phyloP scores from a whole-genome alignment of 2,797 vertebrate genomes.

The Mastacembelus armatus region DNA sequence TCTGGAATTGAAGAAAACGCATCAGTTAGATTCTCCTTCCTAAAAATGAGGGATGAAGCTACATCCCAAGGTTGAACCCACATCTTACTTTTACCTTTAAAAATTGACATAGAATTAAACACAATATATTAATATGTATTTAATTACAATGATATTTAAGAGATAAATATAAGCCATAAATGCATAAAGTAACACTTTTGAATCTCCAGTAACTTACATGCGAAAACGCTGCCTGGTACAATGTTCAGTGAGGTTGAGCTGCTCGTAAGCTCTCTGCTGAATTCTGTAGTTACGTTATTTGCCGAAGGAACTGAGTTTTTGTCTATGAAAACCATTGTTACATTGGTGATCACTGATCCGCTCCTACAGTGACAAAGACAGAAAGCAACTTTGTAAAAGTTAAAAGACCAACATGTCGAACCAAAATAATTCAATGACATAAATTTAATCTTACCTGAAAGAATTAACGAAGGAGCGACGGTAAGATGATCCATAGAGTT shows the following conservation, averaged over 20 bases:
- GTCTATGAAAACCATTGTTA: constrained; percentile 47
- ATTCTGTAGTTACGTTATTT: neutral
- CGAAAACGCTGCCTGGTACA: constrained; percentile 27
- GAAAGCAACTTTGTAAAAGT: neutral
- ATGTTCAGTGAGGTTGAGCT: constrained; percentile 24
- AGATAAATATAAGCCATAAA: neutral
- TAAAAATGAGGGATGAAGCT: neutral
- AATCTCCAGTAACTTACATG: constrained; percentile 43
- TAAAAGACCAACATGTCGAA: rapidly evolving
- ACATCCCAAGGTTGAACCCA: neutral
- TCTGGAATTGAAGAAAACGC: constrained; percentile 55
- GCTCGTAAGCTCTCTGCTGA: neutral
- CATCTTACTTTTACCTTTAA: neutral
- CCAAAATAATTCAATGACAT: neutral
- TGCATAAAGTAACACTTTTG: neutral
- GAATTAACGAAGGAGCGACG: constrained; percentile 25
- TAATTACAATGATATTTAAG: neutral
- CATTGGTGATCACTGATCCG: constrained; percentile 56
- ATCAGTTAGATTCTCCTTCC: neutral
- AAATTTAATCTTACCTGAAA: constrained; percentile 61
- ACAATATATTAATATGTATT: neutral
- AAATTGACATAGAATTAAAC: neutral
- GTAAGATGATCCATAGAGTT: constrained; percentile 15
- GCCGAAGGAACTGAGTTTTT: constrained; percentile 22
- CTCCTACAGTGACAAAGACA: constrained; percentile 33